Conservation (phyloP, 2,888 invertebrate species). For the Rambutsinella grinnellia region DNA sequence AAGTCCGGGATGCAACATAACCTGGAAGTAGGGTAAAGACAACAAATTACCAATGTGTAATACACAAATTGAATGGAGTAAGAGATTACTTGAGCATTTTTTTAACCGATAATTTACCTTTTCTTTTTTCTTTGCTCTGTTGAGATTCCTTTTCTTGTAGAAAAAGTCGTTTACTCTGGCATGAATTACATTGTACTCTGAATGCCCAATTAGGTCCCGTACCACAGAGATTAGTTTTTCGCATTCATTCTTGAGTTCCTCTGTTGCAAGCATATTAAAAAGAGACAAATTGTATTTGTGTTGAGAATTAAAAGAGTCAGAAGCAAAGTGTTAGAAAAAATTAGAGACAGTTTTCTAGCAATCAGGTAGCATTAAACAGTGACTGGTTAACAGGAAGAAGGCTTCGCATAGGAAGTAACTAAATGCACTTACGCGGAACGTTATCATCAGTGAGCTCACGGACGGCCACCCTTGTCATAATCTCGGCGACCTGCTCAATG, state of each 20-base stretch:
- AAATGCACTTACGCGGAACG: constrained; percentile 48
- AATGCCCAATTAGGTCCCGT: constrained; percentile 48
- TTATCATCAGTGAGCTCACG: constrained; percentile 59
- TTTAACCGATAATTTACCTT: constrained; percentile 37
- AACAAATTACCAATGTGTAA: background rate
- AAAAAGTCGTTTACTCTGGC: constrained; percentile 56
- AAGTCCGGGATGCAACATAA: constrained; percentile 52
- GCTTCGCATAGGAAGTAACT: too few relatives aligned
- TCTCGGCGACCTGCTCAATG: constrained; percentile 37
- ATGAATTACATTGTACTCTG: constrained; percentile 49
- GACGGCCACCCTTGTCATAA: constrained; percentile 54
- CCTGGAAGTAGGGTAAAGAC: constrained; percentile 27
- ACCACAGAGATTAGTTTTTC: constrained; percentile 49
- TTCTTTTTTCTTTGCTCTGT: constrained; percentile 61
- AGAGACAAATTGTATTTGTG: too few relatives aligned
- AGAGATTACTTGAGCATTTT: background rate
- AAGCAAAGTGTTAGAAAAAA: too few relatives aligned
- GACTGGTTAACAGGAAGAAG: too few relatives aligned
- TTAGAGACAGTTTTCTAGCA: too few relatives aligned
- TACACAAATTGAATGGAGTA: background rate
- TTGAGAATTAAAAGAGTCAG: too few relatives aligned
- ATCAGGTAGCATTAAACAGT: too few relatives aligned
- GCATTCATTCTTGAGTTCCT: constrained; percentile 43
- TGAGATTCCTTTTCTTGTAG: constrained; percentile 54
- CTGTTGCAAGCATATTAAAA: too few relatives aligned